Evolutionary conservation across 2,113 vertebrate genomes (phyloP).

Genomic region (Lutjanus erythropterus): DNA sequence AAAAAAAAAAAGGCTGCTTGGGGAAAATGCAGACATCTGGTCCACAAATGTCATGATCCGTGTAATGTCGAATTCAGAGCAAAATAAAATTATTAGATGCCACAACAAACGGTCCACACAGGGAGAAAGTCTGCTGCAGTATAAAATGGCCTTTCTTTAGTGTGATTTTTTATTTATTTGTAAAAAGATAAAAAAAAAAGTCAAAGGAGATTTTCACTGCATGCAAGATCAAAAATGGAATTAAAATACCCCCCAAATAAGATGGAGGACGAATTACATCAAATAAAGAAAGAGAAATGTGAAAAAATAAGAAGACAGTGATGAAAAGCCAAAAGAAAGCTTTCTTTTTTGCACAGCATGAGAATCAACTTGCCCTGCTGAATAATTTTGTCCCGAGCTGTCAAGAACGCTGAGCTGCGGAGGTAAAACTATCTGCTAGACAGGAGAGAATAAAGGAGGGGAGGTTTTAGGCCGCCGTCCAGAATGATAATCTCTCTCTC

Average conservation of each 20-base stretch:
- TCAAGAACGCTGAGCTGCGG: conserved; percentile 33
- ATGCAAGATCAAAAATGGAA: neutral
- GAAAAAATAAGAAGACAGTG: neutral
- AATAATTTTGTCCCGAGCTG: conserved; percentile 40
- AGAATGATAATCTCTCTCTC: conserved; percentile 64
- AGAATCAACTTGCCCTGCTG: conserved; percentile 9
- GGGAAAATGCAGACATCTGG: conserved; percentile 77
- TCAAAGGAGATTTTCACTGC: conserved; percentile 5
- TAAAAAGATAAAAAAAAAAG: conserved; percentile 7
- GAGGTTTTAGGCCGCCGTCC: conserved; percentile 43
- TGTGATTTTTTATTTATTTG: conserved; percentile 48
- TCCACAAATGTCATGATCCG: conserved; percentile 74
- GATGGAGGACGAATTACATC: neutral
- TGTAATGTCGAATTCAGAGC: conserved; percentile 49
- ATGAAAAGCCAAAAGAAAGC: neutral
- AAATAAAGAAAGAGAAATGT: neutral
- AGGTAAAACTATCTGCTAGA: conserved; percentile 68
- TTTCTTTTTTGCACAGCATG: neutral
- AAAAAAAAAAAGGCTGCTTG: conserved; percentile 29
- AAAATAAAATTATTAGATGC: conserved; percentile 62
- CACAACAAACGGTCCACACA: conserved; percentile 62
- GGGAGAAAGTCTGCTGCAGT: conserved; percentile 35
- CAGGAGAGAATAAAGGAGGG: conserved; percentile 27
- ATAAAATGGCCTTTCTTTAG: conserved; percentile 25
- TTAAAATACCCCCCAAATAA: neutral